phyloP scores from a whole-genome alignment of 2,888 invertebrate species.

The Galerucella nymphaeae region DNA sequence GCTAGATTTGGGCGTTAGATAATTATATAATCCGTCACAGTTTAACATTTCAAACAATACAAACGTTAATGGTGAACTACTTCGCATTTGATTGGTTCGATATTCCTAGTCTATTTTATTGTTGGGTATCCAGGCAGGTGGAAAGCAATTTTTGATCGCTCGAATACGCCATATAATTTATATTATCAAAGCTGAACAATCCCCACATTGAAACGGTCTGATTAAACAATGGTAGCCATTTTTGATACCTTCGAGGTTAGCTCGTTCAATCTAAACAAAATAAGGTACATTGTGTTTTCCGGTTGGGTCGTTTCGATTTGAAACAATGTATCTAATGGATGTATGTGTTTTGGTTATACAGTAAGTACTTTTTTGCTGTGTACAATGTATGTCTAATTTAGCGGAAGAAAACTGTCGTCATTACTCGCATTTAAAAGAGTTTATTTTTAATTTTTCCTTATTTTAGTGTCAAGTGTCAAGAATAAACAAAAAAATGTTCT shows the following conservation, averaged over 20 bases:
- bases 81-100: constrained; percentile 26
- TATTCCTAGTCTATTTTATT: constrained; percentile 23
- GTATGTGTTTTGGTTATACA: not conserved
- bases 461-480: no score
- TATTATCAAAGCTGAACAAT: constrained; percentile 32
- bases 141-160: constrained; percentile 28
- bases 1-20: not conserved
- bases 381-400: not conserved
- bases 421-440: not conserved
- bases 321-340: constrained; percentile 14
- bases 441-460: no score
- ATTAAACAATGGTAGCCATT: constrained; percentile 38
- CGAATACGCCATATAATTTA: constrained; percentile 31
- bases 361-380: not conserved
- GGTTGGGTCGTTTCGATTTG: not conserved
- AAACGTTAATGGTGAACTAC: constrained; percentile 16
- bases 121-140: constrained; percentile 23
- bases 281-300: constrained; percentile 20
- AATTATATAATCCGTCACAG: constrained; percentile 18
- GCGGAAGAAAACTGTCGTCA: not conserved
- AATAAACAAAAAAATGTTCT: no score
- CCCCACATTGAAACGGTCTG: constrained; percentile 17
- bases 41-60: constrained; percentile 14
- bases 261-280: constrained; percentile 2
- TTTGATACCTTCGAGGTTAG: constrained; percentile 23